Evolutionary conservation across 2,113 vertebrate species (phyloP), one percentile per base, ranked within the genome.

Genomic region (Syngnathus typhle): DNA sequence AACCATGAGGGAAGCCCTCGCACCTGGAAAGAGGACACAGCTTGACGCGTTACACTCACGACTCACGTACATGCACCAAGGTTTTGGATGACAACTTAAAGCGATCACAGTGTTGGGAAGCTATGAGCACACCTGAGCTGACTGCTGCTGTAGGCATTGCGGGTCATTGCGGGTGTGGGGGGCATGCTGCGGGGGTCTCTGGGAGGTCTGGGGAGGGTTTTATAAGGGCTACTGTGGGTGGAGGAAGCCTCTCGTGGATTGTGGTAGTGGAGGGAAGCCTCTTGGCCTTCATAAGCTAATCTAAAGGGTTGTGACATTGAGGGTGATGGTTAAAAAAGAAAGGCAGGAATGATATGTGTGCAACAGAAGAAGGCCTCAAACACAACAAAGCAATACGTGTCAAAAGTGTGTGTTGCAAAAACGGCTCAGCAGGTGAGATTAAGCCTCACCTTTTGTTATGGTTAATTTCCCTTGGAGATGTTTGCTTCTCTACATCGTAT

Each of bases 71-170:
- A 18, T 63, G 16, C 6, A 13, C 38, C 44, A 63, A 6, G 37
- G 12, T 5, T 46, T 63, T 44, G 39, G 23, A 63, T n/a, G n/a
- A 27, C n/a, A 46, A 63, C 13, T 44, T 15, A 51, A 67, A 72
- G 64, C 11, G 13, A 60, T 55, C 5, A 62, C 38, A 11, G 19
- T 51, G 47, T 16, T 64, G 36, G 49, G 46, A 21, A 69, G 47
- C 56, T 23, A 69, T 54, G 37, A 49, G 74, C 89, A 84, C 91
- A 98, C 96, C 94, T 93, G 76, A 96, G 84, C 82, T 96, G 94
- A 90, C 90, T 95, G 93, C 94, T 98, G 84, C 96, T 98, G 90
- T 95, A 96, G 82, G 95, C 95, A 0, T 95, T 98, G 65, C 95
- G 94, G 51, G 95, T 95, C 71, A 98, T 92, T 68, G 94, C 91